Percentiles rank a stretch among this genome's conserved stretches.
Evolutionary conservation across 1,140 invertebrate species (phyloP).

Genomic region (Harpegnathos saltator): DNA sequence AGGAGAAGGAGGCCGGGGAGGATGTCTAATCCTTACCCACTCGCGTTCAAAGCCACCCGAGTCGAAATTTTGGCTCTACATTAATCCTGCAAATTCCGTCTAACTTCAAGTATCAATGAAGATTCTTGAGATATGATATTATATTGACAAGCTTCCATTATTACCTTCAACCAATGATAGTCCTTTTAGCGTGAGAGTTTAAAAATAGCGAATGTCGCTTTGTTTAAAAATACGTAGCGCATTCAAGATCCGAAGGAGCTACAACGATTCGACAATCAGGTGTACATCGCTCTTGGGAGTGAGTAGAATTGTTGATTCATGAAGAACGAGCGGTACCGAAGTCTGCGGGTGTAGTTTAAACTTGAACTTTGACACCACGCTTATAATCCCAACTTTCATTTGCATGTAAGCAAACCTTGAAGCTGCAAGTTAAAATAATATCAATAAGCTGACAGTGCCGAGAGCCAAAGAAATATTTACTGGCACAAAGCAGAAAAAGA

Average conservation of each 20-base stretch:
- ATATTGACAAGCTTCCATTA: too few species aligned
- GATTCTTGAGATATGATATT: too few species aligned
- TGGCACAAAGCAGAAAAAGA: not conserved
- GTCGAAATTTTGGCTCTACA: too few species aligned
- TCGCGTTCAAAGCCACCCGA: not conserved
- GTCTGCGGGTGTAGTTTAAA: constrained; percentile 68
- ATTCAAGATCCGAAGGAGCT: too few species aligned
- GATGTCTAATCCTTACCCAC: constrained; percentile 36
- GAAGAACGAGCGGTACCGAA: constrained; percentile 80
- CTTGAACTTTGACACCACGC: constrained; percentile 55
- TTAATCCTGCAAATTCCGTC: too few species aligned
- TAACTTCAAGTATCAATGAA: too few species aligned
- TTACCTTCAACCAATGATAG: too few species aligned
- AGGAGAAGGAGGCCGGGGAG: constrained; percentile 1
- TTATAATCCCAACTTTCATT: constrained; percentile 81
- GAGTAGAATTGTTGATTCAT: constrained; percentile 78
- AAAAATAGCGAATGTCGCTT: too few species aligned
- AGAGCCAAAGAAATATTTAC: constrained; percentile 54
- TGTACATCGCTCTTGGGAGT: constrained; percentile 82
- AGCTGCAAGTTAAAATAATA: constrained; percentile 67
- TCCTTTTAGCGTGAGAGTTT: too few species aligned
- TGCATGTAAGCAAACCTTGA: constrained; percentile 85
- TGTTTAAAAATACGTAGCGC: too few species aligned
- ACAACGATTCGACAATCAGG: constrained; percentile 61
- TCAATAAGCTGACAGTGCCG: not conserved